Evolutionary conservation across 2,797 vertebrate genomes (phyloP), one percentile per base, ranked within the genome.

Genomic region (Sebastes trivittatus): DNA sequence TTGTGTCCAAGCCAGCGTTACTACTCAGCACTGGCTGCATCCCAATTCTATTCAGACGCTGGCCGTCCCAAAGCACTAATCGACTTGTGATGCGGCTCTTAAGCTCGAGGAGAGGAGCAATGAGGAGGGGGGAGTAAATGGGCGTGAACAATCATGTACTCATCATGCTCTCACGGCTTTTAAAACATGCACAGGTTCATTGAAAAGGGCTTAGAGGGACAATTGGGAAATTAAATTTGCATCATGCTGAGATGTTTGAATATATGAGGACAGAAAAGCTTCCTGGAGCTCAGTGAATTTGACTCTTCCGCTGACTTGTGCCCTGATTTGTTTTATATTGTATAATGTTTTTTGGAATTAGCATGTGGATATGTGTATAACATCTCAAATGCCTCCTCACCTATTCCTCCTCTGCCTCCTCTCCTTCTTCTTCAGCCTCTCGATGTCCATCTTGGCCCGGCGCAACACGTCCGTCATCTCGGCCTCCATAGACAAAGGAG

Each of bases 351-450:
- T 14, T 64, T 79, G 25, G 14, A 69, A 72, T 18, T 2, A 22
- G 10, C 1, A n/a, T 4, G 5, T 54, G 3, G 3, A 36, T 11
- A 36, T 4, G 5, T 54, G 4, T 2, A 36, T 11, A 36, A 38
- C 30, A 42, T 23, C 38, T 20, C 2, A 9, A 18, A 61, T 34
- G 49, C 2, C n/a, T 23, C 38, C 88, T 93, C 85, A 98, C 98
- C 97, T 98, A 90, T 97, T 97, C 81, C 97, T 97, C 83, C 91
- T 94, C 93, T 97, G 97, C 86, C 97, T 96, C 84, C 96, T 94
- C 94, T 99, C 98, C 27, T 97, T 98, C 93, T 98, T 98, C 76
- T 97, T 98, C 52, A 99, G 95, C 75, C 96, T 95, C 85, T 99
- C 97, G 22, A 99, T 95, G 91, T 99, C 98, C 91, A 97, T 88